A percentile compares a stretch with the other conserved stretches of the same genome.
Evolutionary conservation across 2,888 invertebrate genomes (phyloP).

Genomic region (Deilephila elpenor): DNA sequence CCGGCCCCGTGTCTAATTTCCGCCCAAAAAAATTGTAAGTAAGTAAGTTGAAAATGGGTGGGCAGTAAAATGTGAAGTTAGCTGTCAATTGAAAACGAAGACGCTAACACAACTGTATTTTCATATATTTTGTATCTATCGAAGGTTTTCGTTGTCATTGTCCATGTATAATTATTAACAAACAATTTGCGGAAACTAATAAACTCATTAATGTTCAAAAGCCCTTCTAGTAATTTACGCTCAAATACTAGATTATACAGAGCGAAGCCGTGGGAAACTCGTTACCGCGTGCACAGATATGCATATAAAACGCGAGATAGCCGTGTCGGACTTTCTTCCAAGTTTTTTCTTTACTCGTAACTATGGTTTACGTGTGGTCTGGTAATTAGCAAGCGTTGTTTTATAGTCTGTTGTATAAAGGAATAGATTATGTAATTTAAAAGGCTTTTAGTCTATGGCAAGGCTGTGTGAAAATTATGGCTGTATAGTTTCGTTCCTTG

Average conservation of each 20-base stretch:
- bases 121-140: too few relatives aligned
- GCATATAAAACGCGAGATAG: constrained; percentile 51
- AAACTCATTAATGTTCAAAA: neutral
- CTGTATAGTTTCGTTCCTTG: too few relatives aligned
- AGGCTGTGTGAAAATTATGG: neutral
- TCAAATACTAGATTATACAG: neutral
- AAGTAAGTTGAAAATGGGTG: too few relatives aligned
- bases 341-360: constrained; percentile 39
- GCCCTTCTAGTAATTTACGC: neutral
- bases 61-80: too few relatives aligned
- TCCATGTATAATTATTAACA: too few relatives aligned
- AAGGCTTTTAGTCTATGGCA: constrained; percentile 28
- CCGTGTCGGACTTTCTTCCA: constrained; percentile 57
- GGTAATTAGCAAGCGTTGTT: constrained; percentile 11
- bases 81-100: too few relatives aligned
- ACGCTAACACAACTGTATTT: too few relatives aligned
- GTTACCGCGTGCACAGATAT: constrained; percentile 55
- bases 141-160: too few relatives aligned
- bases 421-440: constrained; percentile 45
- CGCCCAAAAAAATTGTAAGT: too few relatives aligned
- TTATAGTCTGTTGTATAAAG: neutral
- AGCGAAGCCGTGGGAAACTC: constrained; percentile 60
- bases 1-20: too few relatives aligned
- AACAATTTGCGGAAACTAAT: too few relatives aligned
- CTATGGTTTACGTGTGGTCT: constrained; percentile 9